A percentile compares a stretch with the other conserved stretches of the same genome.
Evolutionary conservation across 2,797 vertebrate species (phyloP).

Genomic region (Pampus argenteus): DNA sequence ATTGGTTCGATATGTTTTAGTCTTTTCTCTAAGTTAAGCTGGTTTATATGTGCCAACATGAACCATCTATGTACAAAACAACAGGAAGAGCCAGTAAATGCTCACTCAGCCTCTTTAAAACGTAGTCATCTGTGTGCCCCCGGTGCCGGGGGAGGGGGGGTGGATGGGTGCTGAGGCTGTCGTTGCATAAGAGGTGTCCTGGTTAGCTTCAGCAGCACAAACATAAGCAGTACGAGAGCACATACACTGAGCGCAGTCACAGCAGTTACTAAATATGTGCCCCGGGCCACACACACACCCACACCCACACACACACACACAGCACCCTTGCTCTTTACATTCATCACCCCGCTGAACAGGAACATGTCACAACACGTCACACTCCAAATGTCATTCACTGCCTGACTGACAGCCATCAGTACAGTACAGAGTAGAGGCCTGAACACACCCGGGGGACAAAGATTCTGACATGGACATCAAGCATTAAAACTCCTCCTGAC

Average conservation of each 20-base stretch:
- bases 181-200: slow-evolving; percentile 21
- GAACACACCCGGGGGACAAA: background rate
- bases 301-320: too few species aligned
- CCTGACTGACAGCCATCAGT: background rate
- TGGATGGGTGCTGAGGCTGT: slow-evolving; percentile 12
- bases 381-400: background rate
- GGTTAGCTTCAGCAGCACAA: background rate
- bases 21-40: too few species aligned
- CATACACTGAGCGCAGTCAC: background rate
- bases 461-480: background rate
- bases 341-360: background rate
- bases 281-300: background rate
- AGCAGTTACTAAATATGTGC: slow-evolving; percentile 4
- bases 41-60: background rate
- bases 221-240: background rate
- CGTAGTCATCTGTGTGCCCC: background rate
- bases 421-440: background rate
- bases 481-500: background rate
- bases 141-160: background rate
- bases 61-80: background rate
- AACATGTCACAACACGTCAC: background rate
- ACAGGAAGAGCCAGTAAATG: background rate
- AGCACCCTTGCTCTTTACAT: background rate
- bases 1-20: too few species aligned
- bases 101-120: slow-evolving; percentile 2